A percentile compares a stretch with the other conserved stretches of the same genome.
Evolutionary conservation across 2,888 invertebrate genomes (phyloP).

Genomic region (Gerris lacustris): DNA sequence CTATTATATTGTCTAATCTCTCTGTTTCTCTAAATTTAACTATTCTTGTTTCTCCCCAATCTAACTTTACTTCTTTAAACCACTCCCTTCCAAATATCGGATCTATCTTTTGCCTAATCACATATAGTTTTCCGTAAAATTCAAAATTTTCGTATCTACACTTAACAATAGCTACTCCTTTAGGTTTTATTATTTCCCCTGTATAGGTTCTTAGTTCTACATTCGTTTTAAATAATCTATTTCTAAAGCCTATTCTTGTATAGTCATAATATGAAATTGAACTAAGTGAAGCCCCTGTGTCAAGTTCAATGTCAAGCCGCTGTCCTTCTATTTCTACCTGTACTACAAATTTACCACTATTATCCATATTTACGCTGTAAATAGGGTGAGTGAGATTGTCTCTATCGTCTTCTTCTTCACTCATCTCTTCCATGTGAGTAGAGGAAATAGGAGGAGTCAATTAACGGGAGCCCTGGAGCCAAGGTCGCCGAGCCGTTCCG

Average conservation of each 20-base stretch:
- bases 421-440: background rate
- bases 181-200: background rate
- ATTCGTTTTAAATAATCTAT: background rate
- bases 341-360: background rate
- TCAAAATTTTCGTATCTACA: background rate
- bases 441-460: too few relatives aligned
- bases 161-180: background rate
- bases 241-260: background rate
- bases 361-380: background rate
- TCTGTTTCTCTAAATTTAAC: background rate
- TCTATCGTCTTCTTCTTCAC: background rate
- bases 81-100: background rate
- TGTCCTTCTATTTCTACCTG: background rate
- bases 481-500: too few relatives aligned
- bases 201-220: background rate
- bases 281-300: background rate
- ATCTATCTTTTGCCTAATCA: background rate
- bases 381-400: background rate
- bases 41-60: background rate
- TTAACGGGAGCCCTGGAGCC: too few relatives aligned
- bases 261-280: background rate
- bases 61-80: slow-evolving; percentile 1
- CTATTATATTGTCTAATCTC: background rate
- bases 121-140: background rate
- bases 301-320: background rate